Base-by-base conservation (phyloP, 2,113 vertebrate genomes). In the Phylloscopus trochilus region DNA sequence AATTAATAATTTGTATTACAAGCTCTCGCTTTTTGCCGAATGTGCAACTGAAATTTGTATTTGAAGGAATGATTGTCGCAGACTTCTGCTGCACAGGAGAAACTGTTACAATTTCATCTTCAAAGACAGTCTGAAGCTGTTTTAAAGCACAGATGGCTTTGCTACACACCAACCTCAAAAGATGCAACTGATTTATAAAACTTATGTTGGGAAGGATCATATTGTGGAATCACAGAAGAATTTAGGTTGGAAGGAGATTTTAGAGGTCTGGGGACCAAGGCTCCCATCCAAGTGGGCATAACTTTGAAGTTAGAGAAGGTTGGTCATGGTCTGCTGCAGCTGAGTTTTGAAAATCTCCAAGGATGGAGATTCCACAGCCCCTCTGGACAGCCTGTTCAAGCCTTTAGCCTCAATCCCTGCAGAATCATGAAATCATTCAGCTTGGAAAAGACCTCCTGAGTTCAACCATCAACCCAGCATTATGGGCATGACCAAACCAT, bases 61-160 rank as follows among this genome's bases (percentile, higher is more conserved):
- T 53, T 46, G 44, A 87, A 49, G 69, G 53, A 85, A 51, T 15
- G 46, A 43, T 6, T 85, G 49, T 30, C 27, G 22, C 53, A 81
- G 49, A 27, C 37, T 64, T 60, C 69, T 58, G 87, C 51, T 92
- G 58, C 1, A 18, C 51, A 21, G 46, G 37, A 87, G 72, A 83
- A 94, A 44, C 27, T 55, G 47, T 13, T 75, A 52, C 31, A 39
- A 68, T n/a, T 90, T 59, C 7, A 2, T 31, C 26, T 75, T 72
- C 74, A 24, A 70, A 80, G 18, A 21, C 43, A 80, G 41, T 73
- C 51, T 86, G 55, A 83, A 74, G 52, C 52, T 89, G 56, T 86
- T 91, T 87, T n/a, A 90, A 83, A 92, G 63, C 92, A 92, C 91
- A 87, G 80, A 78, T 83, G 89, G 83, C 73, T 94, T 94, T 84